Base-by-base conservation (phyloP, 2,888 invertebrate genomes). In the Trachelus tabidus region DNA sequence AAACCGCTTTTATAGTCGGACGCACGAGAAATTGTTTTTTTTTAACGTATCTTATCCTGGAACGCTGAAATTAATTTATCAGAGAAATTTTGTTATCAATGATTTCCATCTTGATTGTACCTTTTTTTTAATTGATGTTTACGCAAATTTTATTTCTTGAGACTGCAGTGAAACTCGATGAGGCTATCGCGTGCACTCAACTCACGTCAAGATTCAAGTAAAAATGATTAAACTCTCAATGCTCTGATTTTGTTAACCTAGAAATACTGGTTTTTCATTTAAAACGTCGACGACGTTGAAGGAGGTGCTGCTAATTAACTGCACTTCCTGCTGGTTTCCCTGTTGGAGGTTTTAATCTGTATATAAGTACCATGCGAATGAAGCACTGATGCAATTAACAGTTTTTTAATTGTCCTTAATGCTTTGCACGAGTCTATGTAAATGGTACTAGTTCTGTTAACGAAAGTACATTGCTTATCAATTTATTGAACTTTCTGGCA, bases 41-140 rank as follows among this genome's bases (percentile, higher is more conserved):
- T 40, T 40, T 40, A 40, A 6, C 15, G 23, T 56, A 56, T 23
- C 6, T 56, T 56, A 56, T 23, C 23, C 9, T 56, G 9, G 9
- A 56, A 9, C 1, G 23, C 9, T 56, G 9, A 23, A 56, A 23
- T 23, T 23, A 23, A 15, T 23, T 56, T 56, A 56, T 56, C 9
- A 23, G 6, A 56, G 9, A 56, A 56, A 23, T 56, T 56, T 56
- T 9, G 2, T 23, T 23, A 9, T 9, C 0, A 15, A 40, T 40
- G 6, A 23, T 56, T 23, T 56, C 40, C 9, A 11, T 73, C 35
- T 34, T 73, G 40, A 69, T 30, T 74, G 15, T 33, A 35, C 37
- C 68, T 69, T 79, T 79, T 68, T 69, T 34, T 69, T 15, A n/a
- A 68, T 69, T 33, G 30, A 34, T 35, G 23, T 76, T n/a, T n/a